A percentile compares a stretch with the other conserved stretches of the same genome.
Evolutionary conservation across 1,140 invertebrate genomes (phyloP).

Genomic region (Tribolium castaneum): DNA sequence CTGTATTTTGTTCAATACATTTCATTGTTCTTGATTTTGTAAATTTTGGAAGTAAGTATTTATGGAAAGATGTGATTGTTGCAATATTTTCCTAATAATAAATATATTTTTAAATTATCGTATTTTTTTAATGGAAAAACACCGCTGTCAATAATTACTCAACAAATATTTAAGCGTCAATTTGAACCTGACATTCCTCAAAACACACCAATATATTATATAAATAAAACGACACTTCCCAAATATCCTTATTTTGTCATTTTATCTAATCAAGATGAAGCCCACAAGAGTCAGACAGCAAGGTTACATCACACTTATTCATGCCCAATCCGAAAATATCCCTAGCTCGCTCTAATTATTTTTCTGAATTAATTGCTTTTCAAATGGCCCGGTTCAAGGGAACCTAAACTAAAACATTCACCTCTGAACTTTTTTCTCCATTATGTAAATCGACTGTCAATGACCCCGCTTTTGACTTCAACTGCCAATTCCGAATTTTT

Average conservation of each 20-base stretch:
- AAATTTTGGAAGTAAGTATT: conserved; percentile 27
- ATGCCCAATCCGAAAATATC: not conserved
- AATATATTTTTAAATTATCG: conserved; percentile 39
- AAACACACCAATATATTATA: not conserved
- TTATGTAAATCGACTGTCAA: not conserved
- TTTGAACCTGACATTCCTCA: not conserved
- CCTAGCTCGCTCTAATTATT: not conserved
- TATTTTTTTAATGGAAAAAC: conserved; percentile 7
- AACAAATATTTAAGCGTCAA: conserved; percentile 1
- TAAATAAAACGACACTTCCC: not conserved
- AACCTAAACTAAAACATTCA: not conserved
- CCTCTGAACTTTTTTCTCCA: conserved; percentile 4
- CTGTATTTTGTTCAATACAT: conserved; percentile 26
- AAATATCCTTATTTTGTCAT: not conserved
- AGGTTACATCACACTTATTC: not conserved
- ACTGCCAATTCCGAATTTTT: not conserved
- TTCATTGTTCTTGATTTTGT: conserved; percentile 13
- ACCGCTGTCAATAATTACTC: not conserved
- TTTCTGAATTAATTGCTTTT: not conserved
- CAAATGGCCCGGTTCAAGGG: not conserved
- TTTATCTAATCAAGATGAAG: not conserved
- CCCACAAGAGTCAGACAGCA: not conserved
- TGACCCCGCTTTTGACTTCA: conserved; percentile 3
- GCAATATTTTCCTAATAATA: conserved; percentile 41
- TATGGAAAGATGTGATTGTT: conserved; percentile 39